Percentiles rank a stretch among this genome's conserved stretches.
phyloP scores from a whole-genome alignment of 2,888 invertebrate genomes.

The Napeogenes inachia region DNA sequence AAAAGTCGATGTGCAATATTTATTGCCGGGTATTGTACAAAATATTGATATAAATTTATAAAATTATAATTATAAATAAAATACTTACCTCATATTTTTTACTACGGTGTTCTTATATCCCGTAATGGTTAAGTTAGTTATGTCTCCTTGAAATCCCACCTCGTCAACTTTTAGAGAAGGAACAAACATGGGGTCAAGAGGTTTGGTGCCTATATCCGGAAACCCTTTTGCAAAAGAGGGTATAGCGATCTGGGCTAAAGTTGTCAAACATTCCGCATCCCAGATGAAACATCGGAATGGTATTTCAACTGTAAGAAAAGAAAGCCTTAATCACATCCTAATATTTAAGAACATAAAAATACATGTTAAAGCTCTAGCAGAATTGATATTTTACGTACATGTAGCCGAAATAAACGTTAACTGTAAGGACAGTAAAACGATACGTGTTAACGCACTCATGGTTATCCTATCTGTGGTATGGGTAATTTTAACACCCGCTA shows the following conservation, averaged over 20 bases:
- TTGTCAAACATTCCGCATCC: background rate
- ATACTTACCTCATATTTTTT: background rate
- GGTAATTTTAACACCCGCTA: background rate
- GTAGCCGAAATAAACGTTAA: background rate
- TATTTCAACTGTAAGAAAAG: background rate
- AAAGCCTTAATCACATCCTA: background rate
- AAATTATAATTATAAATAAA: background rate
- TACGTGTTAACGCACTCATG: background rate
- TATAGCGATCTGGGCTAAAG: background rate
- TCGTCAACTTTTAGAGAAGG: background rate
- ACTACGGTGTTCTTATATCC: background rate
- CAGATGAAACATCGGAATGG: background rate
- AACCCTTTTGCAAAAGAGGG: background rate
- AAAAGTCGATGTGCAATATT: no score
- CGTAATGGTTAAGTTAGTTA: background rate
- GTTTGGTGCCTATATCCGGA: background rate
- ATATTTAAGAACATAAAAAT: background rate
- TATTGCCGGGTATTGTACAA: background rate
- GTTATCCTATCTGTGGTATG: background rate
- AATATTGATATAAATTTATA: background rate
- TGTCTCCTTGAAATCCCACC: background rate
- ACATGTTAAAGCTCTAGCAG: background rate
- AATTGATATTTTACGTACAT: background rate
- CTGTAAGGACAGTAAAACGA: background rate
- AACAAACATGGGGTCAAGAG: background rate